Base-by-base conservation (phyloP, 2,888 invertebrate genomes). In the Tiliacea citrago region DNA sequence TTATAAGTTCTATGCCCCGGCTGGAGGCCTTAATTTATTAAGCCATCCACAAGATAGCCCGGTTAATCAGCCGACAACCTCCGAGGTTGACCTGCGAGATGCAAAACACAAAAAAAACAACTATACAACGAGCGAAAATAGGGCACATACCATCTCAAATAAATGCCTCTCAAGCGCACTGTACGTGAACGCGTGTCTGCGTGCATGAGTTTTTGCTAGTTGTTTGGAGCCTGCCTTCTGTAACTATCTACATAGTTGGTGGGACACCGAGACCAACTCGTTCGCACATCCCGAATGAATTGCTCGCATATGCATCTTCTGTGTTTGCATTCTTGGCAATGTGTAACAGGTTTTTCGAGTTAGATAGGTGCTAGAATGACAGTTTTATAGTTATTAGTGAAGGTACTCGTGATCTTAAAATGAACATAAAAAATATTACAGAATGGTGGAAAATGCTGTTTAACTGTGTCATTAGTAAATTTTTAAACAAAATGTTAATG, bases 261-360 rank as follows among this genome's bases (percentile, higher is more conserved):
- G 18, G 39, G 18, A 24, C 45, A 49, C 16, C 10, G 60, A 47
- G 47, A 35, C 57, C 18, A n/a, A 21, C 58, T 65, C 72, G 51
- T 39, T 47, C 51, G 35, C 6, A n/a, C 62, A 24, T 60, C 57
- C 66, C 29, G n/a, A 72, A 78, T 72, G 35, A 71, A 79, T 73
- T 42, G 60, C 42, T 73, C 53, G 53, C 24, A 12, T 55, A 58
- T 65, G 68, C 49, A 68, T 35, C 42, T 10, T n/a, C 39, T 35
- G 13, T 73, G 75, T 81, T 69, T 53, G 55, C 55, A 69, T 75
- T 75, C 65, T 75, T 69, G 45, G 68, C 75, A 75, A 74, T 63
- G 57, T 69, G 42, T 47, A 29, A 49, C n/a, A 42, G n/a, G 24
- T 16, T 57, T 65, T 49, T 60, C 21, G 55, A 68, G 53, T 53